Conservation (phyloP, 2,888 invertebrate species). For the Drosophila formosana region DNA sequence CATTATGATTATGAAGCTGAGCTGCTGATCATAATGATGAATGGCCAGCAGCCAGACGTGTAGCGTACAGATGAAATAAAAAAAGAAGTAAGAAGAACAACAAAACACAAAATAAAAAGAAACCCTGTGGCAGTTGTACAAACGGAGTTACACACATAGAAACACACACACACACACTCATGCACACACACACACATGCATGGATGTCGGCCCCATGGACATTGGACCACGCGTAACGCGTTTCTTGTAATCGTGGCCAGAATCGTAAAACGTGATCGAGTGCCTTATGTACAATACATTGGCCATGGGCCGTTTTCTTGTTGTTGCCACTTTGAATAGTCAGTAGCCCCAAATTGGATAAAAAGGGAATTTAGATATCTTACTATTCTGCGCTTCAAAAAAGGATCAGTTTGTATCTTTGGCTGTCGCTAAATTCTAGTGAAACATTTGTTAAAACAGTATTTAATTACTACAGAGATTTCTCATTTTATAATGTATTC, state of each 20-base stretch:
- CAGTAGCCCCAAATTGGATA: conserved; percentile 25
- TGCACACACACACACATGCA: conserved; percentile 17
- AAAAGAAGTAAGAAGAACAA: conserved; percentile 15
- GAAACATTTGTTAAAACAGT: no score
- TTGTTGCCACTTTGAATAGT: conserved; percentile 57
- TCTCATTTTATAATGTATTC: no score
- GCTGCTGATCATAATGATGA: conserved; percentile 72
- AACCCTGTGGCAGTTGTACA: conserved; percentile 66
- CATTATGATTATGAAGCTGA: conserved; percentile 69
- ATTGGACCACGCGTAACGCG: conserved; percentile 76
- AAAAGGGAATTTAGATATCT: conserved; percentile 14
- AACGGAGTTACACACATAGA: conserved; percentile 51
- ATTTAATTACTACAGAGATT: no score
- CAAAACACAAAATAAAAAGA: conserved; percentile 16
- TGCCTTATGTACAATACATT: conserved; percentile 72
- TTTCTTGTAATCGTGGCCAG: conserved; percentile 73
- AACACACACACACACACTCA: conserved; percentile 13
- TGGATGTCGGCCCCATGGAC: conserved; percentile 52
- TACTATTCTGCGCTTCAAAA: background rate
- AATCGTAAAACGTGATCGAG: conserved; percentile 81
- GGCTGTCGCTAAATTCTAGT: no score
- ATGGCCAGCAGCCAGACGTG: conserved; percentile 56
- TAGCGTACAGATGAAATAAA: conserved; percentile 29
- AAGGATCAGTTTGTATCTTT: background rate
- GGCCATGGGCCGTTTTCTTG: conserved; percentile 53